Conservation (phyloP, 2,797 vertebrate genomes). For the Meda fulgida region DNA sequence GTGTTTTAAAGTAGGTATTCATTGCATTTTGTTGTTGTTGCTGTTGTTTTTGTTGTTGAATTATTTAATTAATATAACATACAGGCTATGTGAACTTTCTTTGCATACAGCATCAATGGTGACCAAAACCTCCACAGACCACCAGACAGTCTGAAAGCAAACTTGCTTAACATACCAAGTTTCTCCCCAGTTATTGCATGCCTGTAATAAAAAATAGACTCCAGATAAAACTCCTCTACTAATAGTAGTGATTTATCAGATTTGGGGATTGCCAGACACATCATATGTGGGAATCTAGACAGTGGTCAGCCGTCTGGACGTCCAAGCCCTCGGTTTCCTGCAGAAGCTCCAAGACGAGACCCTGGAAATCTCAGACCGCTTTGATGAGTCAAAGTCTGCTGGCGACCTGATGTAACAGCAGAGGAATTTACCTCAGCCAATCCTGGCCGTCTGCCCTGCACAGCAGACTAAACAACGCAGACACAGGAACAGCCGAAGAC, state of each 20-base stretch:
- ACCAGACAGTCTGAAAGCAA: not conserved
- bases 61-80: too few species aligned
- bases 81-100: not conserved
- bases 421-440: conserved; percentile 64
- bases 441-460: conserved; percentile 49
- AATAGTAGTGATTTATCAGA: conserved; percentile 47
- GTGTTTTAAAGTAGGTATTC: not conserved
- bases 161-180: not conserved
- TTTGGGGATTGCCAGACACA: conserved; percentile 47
- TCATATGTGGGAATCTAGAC: conserved; percentile 64
- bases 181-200: conserved; percentile 30
- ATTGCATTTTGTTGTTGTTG: not conserved
- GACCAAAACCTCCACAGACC: not conserved
- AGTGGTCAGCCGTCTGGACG: conserved; percentile 51
- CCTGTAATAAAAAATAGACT: conserved; percentile 39
- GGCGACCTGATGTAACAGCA: conserved; percentile 64
- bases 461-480: conserved; percentile 52
- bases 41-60: too few species aligned
- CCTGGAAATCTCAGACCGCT: conserved; percentile 60
- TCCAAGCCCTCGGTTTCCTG: conserved; percentile 62
- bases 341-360: conserved; percentile 57
- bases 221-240: conserved; percentile 33
- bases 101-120: not conserved
- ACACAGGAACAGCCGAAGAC: not conserved
- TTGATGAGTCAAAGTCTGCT: conserved; percentile 66